Percentiles rank a stretch among this genome's conserved stretches.
These are phyloP conservation scores for Micromesistius poutassou DNA, from an alignment of 2,797 vertebrate genomes.

Conservation along the genomic window DNA sequence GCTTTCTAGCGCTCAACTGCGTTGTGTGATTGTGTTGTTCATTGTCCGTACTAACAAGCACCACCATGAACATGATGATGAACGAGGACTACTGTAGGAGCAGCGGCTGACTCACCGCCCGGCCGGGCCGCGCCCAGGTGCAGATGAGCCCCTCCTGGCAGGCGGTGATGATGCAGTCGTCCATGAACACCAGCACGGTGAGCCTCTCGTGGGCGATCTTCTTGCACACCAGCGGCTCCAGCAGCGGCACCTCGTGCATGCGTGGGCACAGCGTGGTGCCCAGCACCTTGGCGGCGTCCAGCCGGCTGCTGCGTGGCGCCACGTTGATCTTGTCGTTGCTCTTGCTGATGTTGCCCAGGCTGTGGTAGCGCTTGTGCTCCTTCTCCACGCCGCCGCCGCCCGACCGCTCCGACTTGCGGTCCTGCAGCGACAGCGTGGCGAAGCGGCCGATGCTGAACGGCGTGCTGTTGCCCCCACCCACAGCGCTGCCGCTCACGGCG, in stretches of 20 bases:
- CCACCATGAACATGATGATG: neutral
- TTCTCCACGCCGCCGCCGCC: slow-evolving; percentile 69
- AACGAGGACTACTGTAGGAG: neutral
- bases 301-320: slow-evolving; percentile 70
- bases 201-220: slow-evolving; percentile 91
- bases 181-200: slow-evolving; percentile 88
- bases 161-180: slow-evolving; percentile 91
- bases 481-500: slow-evolving; percentile 18
- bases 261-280: slow-evolving; percentile 87
- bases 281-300: slow-evolving; percentile 84
- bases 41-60: neutral
- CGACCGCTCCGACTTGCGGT: slow-evolving; percentile 78
- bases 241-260: slow-evolving; percentile 87
- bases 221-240: slow-evolving; percentile 91
- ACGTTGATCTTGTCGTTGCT: slow-evolving; percentile 84
- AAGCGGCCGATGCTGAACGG: slow-evolving; percentile 85
- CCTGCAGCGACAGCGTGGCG: slow-evolving; percentile 82
- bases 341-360: slow-evolving; percentile 87
- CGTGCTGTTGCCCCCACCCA: slow-evolving; percentile 50
- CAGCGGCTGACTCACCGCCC: slow-evolving; percentile 69
- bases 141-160: slow-evolving; percentile 93
- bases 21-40: neutral
- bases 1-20: neutral
- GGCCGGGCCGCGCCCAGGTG: slow-evolving; percentile 88
- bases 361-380: slow-evolving; percentile 91